phyloP scores from a whole-genome alignment of 2,888 invertebrate species.

The Sarcophaga caerulescens region DNA sequence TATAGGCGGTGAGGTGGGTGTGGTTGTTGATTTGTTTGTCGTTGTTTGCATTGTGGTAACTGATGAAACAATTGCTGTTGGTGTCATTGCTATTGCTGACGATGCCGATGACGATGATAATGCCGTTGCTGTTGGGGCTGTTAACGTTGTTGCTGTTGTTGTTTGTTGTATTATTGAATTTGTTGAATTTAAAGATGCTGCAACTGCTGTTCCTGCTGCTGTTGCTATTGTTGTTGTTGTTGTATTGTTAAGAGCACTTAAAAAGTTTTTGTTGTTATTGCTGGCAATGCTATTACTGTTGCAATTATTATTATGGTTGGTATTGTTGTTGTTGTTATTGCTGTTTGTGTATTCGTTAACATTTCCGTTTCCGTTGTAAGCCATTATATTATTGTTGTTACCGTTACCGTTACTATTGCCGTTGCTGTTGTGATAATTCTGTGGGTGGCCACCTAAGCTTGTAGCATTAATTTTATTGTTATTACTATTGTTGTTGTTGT shows the following conservation, averaged over 20 bases:
- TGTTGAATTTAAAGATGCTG: slow-evolving; percentile 59
- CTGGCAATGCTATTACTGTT: slow-evolving; percentile 68
- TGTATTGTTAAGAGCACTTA: slow-evolving; percentile 37
- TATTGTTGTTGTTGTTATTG: slow-evolving; percentile 66
- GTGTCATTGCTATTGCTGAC: slow-evolving; percentile 35
- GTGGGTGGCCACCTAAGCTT: slow-evolving; percentile 20
- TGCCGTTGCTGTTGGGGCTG: slow-evolving; percentile 49
- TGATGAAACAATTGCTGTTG: slow-evolving; percentile 56
- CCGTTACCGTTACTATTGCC: slow-evolving; percentile 65
- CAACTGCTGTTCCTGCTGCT: slow-evolving; percentile 51
- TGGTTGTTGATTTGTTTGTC: slow-evolving; percentile 66
- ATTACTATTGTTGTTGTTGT: slow-evolving; percentile 57
- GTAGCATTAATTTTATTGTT: slow-evolving; percentile 49
- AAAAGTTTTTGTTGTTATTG: slow-evolving; percentile 45
- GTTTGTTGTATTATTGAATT: slow-evolving; percentile 63
- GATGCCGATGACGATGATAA: slow-evolving; percentile 53
- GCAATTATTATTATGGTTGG: slow-evolving; percentile 65
- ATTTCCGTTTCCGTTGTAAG: slow-evolving; percentile 76
- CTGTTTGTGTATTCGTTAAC: slow-evolving; percentile 75
- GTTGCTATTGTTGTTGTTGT: slow-evolving; percentile 55
- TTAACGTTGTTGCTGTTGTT: slow-evolving; percentile 61
- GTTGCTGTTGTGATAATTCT: slow-evolving; percentile 69
- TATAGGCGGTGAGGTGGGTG: slow-evolving; percentile 69
- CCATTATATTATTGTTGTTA: slow-evolving; percentile 67
- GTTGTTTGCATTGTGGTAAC: slow-evolving; percentile 63